phyloP scores from a whole-genome alignment of 2,797 vertebrate species.

The Lophotriccus pileatus region DNA sequence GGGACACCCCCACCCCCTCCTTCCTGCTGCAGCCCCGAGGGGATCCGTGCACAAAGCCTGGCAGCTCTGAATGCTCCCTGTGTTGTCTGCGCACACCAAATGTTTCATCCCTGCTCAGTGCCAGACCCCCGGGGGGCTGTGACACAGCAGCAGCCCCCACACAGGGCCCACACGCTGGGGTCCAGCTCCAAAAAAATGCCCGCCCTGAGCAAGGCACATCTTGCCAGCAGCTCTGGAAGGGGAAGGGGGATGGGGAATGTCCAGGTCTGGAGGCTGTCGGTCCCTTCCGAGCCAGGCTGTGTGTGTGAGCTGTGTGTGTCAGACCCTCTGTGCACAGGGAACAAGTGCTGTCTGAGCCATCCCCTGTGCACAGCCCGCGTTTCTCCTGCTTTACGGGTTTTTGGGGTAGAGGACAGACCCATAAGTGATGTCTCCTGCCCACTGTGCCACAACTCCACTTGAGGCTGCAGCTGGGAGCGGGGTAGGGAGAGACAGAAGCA shows the following conservation, averaged over 20 bases:
- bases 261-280: fast-evolving
- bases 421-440: background rate
- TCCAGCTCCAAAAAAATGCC: fast-evolving
- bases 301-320: fast-evolving
- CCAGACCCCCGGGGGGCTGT: background rate
- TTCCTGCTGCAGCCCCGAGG: background rate
- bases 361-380: fast-evolving
- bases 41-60: background rate
- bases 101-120: background rate
- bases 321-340: background rate
- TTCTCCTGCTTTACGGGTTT: background rate
- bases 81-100: background rate
- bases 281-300: background rate
- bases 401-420: background rate
- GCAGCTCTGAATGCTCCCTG: slow-evolving; percentile 7
- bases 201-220: fast-evolving
- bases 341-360: fast-evolving
- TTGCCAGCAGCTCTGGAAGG: background rate
- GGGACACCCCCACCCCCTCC: background rate
- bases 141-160: background rate
- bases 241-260: fast-evolving
- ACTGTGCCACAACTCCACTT: fast-evolving
- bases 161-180: background rate
- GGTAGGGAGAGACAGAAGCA: background rate
- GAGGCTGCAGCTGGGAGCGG: fast-evolving